These are phyloP conservation scores for Asbolus verrucosus DNA, from an alignment of 1,140 invertebrate species.

Conservation along the genomic window DNA sequence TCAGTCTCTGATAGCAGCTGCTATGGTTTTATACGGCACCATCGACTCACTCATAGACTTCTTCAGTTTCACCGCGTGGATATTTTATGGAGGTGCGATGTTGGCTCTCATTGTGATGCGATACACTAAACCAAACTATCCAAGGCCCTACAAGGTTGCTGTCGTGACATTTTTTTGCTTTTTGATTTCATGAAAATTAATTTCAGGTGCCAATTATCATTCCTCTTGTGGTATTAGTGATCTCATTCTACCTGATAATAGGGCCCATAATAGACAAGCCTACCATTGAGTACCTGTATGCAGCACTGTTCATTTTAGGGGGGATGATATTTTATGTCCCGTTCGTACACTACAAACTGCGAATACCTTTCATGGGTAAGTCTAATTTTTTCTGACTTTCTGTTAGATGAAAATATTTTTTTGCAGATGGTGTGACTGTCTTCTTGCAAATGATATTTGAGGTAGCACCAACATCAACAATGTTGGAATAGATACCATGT, in stretches of 20 bases:
- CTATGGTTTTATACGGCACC: slow-evolving; percentile 90
- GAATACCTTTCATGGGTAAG: slow-evolving; percentile 86
- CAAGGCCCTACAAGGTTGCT: slow-evolving; percentile 84
- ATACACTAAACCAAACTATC: slow-evolving; percentile 87
- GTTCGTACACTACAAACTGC: slow-evolving; percentile 89
- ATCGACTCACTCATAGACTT: slow-evolving; percentile 94
- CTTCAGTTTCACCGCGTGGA: slow-evolving; percentile 96
- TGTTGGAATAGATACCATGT: slow-evolving; percentile 68
- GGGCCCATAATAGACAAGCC: slow-evolving; percentile 94
- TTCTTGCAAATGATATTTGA: slow-evolving; percentile 92
- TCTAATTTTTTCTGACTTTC: slow-evolving; percentile 41
- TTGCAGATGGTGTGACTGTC: slow-evolving; percentile 87
- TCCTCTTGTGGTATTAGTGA: slow-evolving; percentile 87
- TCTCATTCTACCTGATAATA: slow-evolving; percentile 91
- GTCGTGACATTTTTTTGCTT: not conserved
- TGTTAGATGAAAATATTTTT: slow-evolving; percentile 58
- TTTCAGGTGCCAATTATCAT: slow-evolving; percentile 89
- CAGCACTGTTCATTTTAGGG: slow-evolving; percentile 86
- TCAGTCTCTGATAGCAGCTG: slow-evolving; percentile 78
- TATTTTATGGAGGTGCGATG: slow-evolving; percentile 94
- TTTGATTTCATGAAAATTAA: not conserved
- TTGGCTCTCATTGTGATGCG: slow-evolving; percentile 89
- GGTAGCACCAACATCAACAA: slow-evolving; percentile 88
- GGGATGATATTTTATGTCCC: slow-evolving; percentile 93
- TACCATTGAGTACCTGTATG: slow-evolving; percentile 92